Conservation (phyloP, 2,888 invertebrate genomes). For the Cepaea hortensis region DNA sequence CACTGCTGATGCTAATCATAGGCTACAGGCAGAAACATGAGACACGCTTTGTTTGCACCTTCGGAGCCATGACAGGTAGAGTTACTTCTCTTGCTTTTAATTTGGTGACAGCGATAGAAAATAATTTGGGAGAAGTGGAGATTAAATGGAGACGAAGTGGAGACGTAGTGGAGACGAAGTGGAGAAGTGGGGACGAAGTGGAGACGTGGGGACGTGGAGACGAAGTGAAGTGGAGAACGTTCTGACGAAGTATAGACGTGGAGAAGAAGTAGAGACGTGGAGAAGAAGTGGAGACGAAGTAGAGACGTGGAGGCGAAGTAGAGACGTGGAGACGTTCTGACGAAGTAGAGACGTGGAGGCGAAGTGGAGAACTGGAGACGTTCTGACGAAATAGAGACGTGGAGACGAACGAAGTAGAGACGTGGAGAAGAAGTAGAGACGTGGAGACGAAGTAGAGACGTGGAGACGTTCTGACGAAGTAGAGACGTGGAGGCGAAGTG, state of each 20-base stretch:
- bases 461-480: slow-evolving; percentile 2
- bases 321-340: too few species aligned
- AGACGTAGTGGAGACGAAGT: too few species aligned
- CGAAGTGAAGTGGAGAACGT: neutral
- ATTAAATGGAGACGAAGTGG: neutral
- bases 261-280: neutral
- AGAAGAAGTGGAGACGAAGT: too few species aligned
- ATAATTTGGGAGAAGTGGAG: neutral
- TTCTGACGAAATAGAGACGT: too few species aligned
- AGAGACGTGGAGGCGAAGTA: too few species aligned
- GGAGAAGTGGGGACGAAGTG: neutral
- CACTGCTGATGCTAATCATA: slow-evolving; percentile 75
- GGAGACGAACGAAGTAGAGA: neutral
- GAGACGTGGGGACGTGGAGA: neutral
- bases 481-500: neutral
- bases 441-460: neutral
- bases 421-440: neutral
- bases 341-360: too few species aligned
- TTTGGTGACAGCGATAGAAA: neutral
- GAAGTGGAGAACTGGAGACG: neutral
- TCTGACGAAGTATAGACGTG: neutral
- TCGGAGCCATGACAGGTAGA: slow-evolving; percentile 73
- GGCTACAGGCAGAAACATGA: slow-evolving; percentile 74
- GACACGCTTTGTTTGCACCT: slow-evolving; percentile 74
- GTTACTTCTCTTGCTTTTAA: neutral